These are phyloP conservation scores for Drosophila sechellia DNA, from an alignment of 1,140 invertebrate genomes.

Conservation along the genomic window DNA sequence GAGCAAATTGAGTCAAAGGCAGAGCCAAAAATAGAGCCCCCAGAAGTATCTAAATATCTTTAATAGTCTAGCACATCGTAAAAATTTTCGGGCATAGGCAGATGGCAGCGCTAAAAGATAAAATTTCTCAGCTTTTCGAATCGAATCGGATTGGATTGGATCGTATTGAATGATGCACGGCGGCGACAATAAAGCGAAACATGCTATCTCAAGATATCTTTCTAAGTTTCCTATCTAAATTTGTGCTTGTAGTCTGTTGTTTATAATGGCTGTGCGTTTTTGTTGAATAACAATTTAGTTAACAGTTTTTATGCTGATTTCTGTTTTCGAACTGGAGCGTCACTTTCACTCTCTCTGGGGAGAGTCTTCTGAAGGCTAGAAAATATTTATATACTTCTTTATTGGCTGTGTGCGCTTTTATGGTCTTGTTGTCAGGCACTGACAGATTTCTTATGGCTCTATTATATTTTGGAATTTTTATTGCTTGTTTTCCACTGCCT, in stretches of 20 bases:
- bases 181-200: slow-evolving; percentile 73
- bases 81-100: slow-evolving; percentile 63
- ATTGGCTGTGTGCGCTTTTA: slow-evolving; percentile 45
- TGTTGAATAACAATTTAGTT: slow-evolving; percentile 62
- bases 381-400: slow-evolving; percentile 51
- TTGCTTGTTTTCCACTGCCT: slow-evolving; percentile 27
- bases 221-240: slow-evolving; percentile 34
- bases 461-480: slow-evolving; percentile 51
- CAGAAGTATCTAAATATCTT: slow-evolving; percentile 51
- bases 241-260: slow-evolving; percentile 39
- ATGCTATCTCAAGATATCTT: slow-evolving; percentile 31
- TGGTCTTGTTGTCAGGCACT: slow-evolving; percentile 33
- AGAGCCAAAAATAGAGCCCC: slow-evolving; percentile 41
- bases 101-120: slow-evolving; percentile 71
- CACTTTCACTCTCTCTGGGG: slow-evolving; percentile 60
- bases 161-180: slow-evolving; percentile 59
- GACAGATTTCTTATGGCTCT: slow-evolving; percentile 62
- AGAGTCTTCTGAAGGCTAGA: neutral
- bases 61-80: slow-evolving; percentile 75
- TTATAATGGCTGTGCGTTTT: slow-evolving; percentile 42
- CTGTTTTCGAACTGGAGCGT: slow-evolving; percentile 33
- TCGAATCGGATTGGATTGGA: slow-evolving; percentile 27
- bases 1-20: slow-evolving; percentile 53
- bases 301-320: slow-evolving; percentile 64
- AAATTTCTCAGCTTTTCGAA: slow-evolving; percentile 40